Conservation (phyloP, 30 jellyfish, hydroid and myxozoan species). For the Pelagia noctiluca region DNA sequence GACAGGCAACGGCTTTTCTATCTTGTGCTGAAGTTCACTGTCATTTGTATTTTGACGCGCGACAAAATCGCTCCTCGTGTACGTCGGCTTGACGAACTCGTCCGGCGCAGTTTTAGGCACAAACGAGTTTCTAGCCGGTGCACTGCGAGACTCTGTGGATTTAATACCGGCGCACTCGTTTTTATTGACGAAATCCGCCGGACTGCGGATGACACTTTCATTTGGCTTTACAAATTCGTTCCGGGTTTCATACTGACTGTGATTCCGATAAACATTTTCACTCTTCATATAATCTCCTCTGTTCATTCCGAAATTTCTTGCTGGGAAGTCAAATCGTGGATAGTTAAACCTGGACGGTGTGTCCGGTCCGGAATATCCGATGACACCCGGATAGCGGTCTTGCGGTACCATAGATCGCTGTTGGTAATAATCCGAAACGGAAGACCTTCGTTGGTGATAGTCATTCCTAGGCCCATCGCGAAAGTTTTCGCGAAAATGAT, state of each 20-base stretch:
- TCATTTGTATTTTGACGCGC: constrained; percentile 43
- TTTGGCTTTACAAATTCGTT: constrained; percentile 45
- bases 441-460: constrained; percentile 36
- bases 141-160: constrained; percentile 51
- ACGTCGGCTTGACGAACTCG: constrained; percentile 66
- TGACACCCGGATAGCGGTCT: constrained; percentile 64
- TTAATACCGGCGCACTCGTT: constrained; percentile 23
- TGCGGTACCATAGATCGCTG: constrained; percentile 64
- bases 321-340: constrained; percentile 68
- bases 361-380: constrained; percentile 63
- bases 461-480: constrained; percentile 67
- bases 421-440: constrained; percentile 52
- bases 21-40: constrained; percentile 21
- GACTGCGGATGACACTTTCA: constrained; percentile 59
- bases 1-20: constrained; percentile 30
- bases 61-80: constrained; percentile 57
- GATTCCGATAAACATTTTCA: constrained; percentile 32
- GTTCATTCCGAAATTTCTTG: constrained; percentile 40
- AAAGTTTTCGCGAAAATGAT: constrained; percentile 57
- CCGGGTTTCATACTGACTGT: constrained; percentile 48
- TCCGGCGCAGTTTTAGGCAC: constrained; percentile 56
- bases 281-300: constrained; percentile 48
- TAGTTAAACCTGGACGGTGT: constrained; percentile 56
- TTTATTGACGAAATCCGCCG: constrained; percentile 31
- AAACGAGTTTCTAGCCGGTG: constrained; percentile 11